phyloP scores from a whole-genome alignment of 2,797 vertebrate species.

The Myiothlypis chrysogaster region DNA sequence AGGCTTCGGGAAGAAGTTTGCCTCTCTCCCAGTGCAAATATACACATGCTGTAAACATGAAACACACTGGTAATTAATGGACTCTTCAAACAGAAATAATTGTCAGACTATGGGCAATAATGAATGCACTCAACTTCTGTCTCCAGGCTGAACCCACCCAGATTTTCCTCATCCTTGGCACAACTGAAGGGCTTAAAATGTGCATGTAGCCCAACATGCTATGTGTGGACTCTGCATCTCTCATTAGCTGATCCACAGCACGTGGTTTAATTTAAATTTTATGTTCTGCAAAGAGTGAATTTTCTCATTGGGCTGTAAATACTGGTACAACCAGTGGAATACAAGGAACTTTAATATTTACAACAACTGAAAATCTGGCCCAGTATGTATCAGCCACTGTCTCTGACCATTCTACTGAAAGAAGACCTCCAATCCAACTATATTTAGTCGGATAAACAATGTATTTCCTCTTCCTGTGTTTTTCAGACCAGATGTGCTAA shows the following conservation, averaged over 20 bases:
- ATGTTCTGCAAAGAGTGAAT: neutral
- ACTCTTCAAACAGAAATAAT: neutral
- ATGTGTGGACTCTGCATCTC: neutral
- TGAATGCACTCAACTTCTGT: neutral
- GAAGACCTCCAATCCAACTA: neutral
- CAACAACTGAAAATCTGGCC: neutral
- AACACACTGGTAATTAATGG: neutral
- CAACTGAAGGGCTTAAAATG: neutral
- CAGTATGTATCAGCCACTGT: neutral
- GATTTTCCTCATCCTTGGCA: neutral
- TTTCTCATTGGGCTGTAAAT: neutral
- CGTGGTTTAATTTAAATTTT: neutral
- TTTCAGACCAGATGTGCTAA: slow-evolving; percentile 33
- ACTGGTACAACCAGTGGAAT: neutral
- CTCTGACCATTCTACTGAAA: neutral
- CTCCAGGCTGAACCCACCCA: neutral
- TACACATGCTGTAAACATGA: neutral
- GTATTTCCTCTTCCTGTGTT: slow-evolving; percentile 50
- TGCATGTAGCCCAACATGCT: neutral
- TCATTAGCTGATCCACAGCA: neutral
- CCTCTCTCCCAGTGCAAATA: neutral
- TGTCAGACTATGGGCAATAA: neutral
- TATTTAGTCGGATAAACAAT: slow-evolving; percentile 46
- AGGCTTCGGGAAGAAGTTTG: neutral
- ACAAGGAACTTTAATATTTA: neutral